A percentile compares a stretch with the other conserved stretches of the same genome.
Conservation (phyloP, 23 tunicate species). For the Aplidium turbinatum region DNA sequence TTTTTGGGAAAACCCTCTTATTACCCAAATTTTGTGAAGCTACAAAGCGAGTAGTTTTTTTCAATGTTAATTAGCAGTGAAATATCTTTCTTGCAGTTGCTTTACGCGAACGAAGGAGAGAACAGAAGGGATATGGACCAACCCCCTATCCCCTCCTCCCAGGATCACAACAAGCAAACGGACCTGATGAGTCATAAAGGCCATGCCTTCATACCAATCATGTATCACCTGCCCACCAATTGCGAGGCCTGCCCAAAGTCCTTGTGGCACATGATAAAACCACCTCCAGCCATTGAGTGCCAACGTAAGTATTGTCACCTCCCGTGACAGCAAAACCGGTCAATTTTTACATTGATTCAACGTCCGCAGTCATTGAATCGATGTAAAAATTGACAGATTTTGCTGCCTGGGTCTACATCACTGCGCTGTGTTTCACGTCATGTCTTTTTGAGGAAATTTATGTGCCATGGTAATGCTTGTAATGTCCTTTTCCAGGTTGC, state of each 20-base stretch:
- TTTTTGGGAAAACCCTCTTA: too few relatives aligned
- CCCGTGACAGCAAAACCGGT: too few relatives aligned
- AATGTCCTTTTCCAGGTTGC: slow-evolving; percentile 49
- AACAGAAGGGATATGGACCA: slow-evolving; percentile 43
- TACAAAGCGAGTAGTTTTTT: too few relatives aligned
- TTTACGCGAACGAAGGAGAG: slow-evolving; percentile 91
- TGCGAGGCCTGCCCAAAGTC: slow-evolving; percentile 94
- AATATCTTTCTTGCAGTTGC: too few relatives aligned
- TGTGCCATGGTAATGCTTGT: not conserved
- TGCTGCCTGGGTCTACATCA: too few relatives aligned
- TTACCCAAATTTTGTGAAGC: too few relatives aligned
- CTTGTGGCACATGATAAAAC: slow-evolving; percentile 86
- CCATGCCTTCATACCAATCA: slow-evolving; percentile 80
- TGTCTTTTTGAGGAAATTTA: not conserved
- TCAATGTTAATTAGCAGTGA: too few relatives aligned
- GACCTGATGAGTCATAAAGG: slow-evolving; percentile 70
- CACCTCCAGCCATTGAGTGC: slow-evolving; percentile 97
- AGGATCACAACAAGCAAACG: slow-evolving; percentile 50
- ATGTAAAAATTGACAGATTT: too few relatives aligned
- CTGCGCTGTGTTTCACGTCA: not conserved
- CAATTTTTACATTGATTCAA: too few relatives aligned
- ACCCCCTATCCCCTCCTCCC: slow-evolving; percentile 16
- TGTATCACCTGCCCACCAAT: slow-evolving; percentile 91
- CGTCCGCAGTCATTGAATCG: too few relatives aligned
- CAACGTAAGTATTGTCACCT: slow-evolving; percentile 91